Conservation (phyloP, 2,888 invertebrate genomes). For the Dasysyrphus tricinctus region DNA sequence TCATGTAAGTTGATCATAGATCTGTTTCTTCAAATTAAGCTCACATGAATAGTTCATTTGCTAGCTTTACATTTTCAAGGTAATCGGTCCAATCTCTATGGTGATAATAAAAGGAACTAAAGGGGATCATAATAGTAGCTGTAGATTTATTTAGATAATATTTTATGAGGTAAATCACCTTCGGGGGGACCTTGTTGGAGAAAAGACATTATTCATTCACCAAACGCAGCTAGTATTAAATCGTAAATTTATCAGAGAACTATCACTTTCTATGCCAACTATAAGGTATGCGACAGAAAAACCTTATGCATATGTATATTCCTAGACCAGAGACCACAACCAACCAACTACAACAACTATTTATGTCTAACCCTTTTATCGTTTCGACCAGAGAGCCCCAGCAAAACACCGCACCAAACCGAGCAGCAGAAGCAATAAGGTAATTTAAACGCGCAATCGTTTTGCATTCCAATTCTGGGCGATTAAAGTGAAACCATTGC, state of each 20-base stretch:
- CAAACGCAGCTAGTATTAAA: conserved; percentile 56
- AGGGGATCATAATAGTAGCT: conserved; percentile 23
- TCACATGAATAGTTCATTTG: conserved; percentile 34
- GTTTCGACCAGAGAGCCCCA: conserved; percentile 20
- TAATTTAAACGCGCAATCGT: conserved; percentile 52
- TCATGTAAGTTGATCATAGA: background rate
- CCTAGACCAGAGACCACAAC: conserved; percentile 13
- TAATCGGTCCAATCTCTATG: conserved; percentile 47
- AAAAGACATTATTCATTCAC: conserved; percentile 13
- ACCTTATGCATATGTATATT: background rate
- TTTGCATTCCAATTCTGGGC: conserved; percentile 63
- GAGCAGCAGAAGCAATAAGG: conserved; percentile 45
- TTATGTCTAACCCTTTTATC: conserved; percentile 63
- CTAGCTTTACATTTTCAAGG: background rate
- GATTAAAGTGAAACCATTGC: conserved; percentile 65
- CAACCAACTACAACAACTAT: background rate
- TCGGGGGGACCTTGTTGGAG: conserved; percentile 26
- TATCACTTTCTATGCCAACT: conserved; percentile 50
- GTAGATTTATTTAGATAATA: conserved; percentile 64
- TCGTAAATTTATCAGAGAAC: conserved; percentile 65
- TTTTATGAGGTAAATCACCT: conserved; percentile 65
- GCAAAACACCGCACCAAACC: background rate
- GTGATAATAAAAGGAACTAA: conserved; percentile 1
- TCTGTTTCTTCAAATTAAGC: background rate
- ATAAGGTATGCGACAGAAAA: background rate